phyloP scores from a whole-genome alignment of 2,113 vertebrate species.

The Neotragus moschatus region DNA sequence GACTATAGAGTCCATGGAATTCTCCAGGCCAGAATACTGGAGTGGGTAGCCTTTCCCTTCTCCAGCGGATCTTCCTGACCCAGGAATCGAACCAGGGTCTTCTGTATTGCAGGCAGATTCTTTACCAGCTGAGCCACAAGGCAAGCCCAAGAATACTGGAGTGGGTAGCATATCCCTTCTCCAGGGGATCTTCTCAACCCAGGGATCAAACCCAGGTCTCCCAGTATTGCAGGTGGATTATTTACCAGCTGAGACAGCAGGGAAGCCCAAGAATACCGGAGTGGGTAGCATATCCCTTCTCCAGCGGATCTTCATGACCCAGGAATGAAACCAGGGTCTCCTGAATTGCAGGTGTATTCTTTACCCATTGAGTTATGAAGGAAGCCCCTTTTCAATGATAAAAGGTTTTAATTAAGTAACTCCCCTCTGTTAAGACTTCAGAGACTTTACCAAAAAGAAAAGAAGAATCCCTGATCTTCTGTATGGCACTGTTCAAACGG shows the following conservation, averaged over 20 bases:
- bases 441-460: neutral
- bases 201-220: neutral
- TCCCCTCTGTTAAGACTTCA: neutral
- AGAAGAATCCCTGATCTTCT: neutral
- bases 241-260: no score
- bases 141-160: no score
- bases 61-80: neutral
- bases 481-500: neutral
- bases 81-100: neutral
- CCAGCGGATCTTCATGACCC: accelerated
- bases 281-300: neutral
- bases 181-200: neutral
- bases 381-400: neutral
- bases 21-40: neutral
- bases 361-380: neutral
- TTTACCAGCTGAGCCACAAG: no score
- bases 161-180: neutral
- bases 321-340: neutral
- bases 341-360: neutral
- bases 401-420: neutral
- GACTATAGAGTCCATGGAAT: neutral
- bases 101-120: no score
- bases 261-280: no score
- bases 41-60: neutral
- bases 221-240: no score